Base-by-base conservation (phyloP, 2,888 invertebrate genomes). In the Coremacera marginata region DNA sequence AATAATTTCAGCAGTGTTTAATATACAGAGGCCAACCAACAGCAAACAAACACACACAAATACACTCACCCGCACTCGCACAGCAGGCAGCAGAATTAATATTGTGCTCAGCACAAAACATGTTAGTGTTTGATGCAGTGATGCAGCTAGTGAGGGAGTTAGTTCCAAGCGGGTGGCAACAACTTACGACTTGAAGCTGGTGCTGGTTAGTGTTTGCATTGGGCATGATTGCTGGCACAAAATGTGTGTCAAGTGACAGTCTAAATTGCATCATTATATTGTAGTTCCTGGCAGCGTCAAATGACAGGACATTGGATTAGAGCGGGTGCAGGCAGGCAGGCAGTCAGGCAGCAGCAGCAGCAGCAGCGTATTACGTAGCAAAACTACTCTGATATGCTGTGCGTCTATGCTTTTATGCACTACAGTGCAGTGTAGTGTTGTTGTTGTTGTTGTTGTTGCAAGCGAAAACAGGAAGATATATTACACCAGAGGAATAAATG, bases 261-360 rank as follows among this genome's bases (percentile, higher is more conserved):
- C 57, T 34, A 55, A 70, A 70, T 52, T 70, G 55, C 70, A 55
- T 70, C 70, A 70, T 70, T 70, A 70, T n/a, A 27, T 52, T 55
- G 34, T 19, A 55, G 55, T 52, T 55, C 55, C 70, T 55, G 52
- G 70, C 70, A 52, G 19, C 31, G 19, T n/a, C 31, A 31, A 55
- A 31, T 52, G 52, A 31, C 70, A 52, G 70, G 70, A 25, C 70
- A 55, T 52, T 49, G 70, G 27, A 70, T 70, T 27, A 51, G 70
- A 55, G 55, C 27, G 9, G 55, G 31, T 19, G 52, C 52, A 27
- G 52, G 27, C n/a, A 2, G 22, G 31, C n/a, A n/a, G n/a, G n/a
- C n/a, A 34, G 37, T 34, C 5, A 37, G 65, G 65, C 22, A 27
- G 4, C 27, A 27, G 51, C 51, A 31, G 31, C 7, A 31, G 3